Percentiles rank a stretch among this genome's conserved stretches.
Evolutionary conservation across 2,888 invertebrate genomes (phyloP).

Genomic region (Epirrita christyi): DNA sequence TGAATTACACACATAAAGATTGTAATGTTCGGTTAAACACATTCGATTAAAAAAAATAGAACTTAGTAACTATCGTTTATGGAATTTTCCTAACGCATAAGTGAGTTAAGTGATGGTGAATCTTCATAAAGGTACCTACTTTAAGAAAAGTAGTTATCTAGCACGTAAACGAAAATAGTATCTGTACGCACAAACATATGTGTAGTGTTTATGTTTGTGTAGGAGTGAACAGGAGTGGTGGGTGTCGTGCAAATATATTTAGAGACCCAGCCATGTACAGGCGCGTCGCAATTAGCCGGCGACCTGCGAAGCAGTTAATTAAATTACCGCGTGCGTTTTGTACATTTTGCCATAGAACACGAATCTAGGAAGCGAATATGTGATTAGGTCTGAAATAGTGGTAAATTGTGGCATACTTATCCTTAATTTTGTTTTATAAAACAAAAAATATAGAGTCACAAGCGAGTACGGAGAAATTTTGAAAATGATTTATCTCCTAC

Average conservation of each 20-base stretch:
- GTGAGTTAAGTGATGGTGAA: too few species aligned
- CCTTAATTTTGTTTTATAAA: too few species aligned
- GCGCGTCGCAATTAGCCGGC: slow-evolving; percentile 56
- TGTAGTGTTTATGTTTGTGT: slow-evolving; percentile 54
- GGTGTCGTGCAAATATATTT: slow-evolving; percentile 68
- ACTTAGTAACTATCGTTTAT: neutral
- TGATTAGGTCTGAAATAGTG: slow-evolving; percentile 25
- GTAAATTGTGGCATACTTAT: neutral
- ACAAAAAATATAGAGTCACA: too few species aligned
- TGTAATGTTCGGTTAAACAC: slow-evolving; percentile 26
- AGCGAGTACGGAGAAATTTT: too few species aligned
- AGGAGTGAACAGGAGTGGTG: slow-evolving; percentile 57
- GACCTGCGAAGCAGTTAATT: slow-evolving; percentile 54
- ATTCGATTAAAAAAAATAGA: slow-evolving; percentile 20
- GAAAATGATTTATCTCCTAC: too few species aligned
- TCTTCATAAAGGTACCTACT: too few species aligned
- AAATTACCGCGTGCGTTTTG: slow-evolving; percentile 59
- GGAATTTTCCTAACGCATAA: neutral
- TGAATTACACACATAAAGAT: slow-evolving; percentile 27
- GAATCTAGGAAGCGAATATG: slow-evolving; percentile 26
- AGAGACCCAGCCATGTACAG: slow-evolving; percentile 50
- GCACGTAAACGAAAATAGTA: slow-evolving; percentile 13
- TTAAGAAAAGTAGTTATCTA: too few species aligned
- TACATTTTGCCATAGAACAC: slow-evolving; percentile 40
- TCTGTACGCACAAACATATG: slow-evolving; percentile 42